Conservation (phyloP, 1,140 invertebrate genomes). For the Sycophaga agraensis region DNA sequence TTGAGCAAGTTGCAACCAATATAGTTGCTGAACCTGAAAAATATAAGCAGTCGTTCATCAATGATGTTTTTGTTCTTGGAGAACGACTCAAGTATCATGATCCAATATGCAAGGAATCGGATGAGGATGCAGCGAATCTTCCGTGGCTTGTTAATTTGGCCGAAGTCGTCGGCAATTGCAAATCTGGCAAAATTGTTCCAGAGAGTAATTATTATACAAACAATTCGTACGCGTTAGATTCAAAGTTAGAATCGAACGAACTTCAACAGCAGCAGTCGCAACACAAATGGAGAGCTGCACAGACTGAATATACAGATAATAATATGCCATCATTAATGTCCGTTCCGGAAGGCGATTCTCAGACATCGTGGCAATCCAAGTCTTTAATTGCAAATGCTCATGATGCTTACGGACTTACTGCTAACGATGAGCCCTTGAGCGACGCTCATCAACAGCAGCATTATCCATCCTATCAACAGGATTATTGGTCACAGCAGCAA, state of each 20-base stretch:
- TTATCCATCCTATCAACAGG: slow-evolving; percentile 33
- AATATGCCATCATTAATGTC: slow-evolving; percentile 43
- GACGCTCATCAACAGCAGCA: slow-evolving; percentile 38
- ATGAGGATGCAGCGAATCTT: slow-evolving; percentile 51
- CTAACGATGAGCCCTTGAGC: slow-evolving; percentile 34
- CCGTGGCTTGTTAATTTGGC: slow-evolving; percentile 49
- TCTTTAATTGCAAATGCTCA: slow-evolving; percentile 39
- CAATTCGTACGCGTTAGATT: not conserved
- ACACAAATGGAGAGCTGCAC: slow-evolving; percentile 37
- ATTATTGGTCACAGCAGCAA: slow-evolving; percentile 44
- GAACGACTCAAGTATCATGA: slow-evolving; percentile 80
- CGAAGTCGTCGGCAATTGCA: slow-evolving; percentile 45
- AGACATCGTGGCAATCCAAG: slow-evolving; percentile 45
- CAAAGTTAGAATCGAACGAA: slow-evolving; percentile 2
- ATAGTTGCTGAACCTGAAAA: slow-evolving; percentile 63
- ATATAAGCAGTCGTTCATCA: slow-evolving; percentile 64
- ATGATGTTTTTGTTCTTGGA: slow-evolving; percentile 67
- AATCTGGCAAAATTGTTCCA: slow-evolving; percentile 45
- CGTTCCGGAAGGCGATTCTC: slow-evolving; percentile 33
- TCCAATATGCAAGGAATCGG: slow-evolving; percentile 61
- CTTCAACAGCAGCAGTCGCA: slow-evolving; percentile 29
- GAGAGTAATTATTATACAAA: slow-evolving; percentile 22
- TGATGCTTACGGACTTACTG: slow-evolving; percentile 37
- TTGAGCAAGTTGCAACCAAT: slow-evolving; percentile 74
- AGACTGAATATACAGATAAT: slow-evolving; percentile 36